Evolutionary conservation across 2,113 vertebrate genomes (phyloP), one percentile per base, ranked within the genome.

Genomic region (Coturnix japonica): DNA sequence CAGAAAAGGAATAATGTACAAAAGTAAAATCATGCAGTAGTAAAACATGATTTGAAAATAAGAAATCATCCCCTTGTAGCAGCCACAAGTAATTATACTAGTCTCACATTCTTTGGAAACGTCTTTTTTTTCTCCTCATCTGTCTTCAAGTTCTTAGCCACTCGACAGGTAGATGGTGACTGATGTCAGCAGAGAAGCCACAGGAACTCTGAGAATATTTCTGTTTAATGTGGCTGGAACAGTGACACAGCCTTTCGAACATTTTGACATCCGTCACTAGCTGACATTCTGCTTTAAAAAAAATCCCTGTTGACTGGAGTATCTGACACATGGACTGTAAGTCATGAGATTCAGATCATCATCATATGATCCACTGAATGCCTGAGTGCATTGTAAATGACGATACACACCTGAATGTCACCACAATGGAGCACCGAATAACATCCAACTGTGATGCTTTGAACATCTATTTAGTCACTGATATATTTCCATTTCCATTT

Each of bases 241-340:
- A 86, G 35, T 87, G 89, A 64, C 92, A 92, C 26, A 72, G 46
- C 75, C 90, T 85, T 96, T 94, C 73, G 89, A 92, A 65, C 28
- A 86, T 44, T 93, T 67, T 96, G 91, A 96, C 94, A 94, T 91
- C 85, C 37, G 33, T 95, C 84, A 85, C 51, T 77, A 90, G 54
- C 72, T 96, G 92, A 93, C 85, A 92, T 85, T 78, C 56, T 31
- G 31, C 84, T 92, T 61, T 21, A 47, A 47, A 49, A 46, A 90
- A 94, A 88, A 67, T 57, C 66, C 30, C 49, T 25, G 6, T 39
- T 2, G 4, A 31, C 79, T 79, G 61, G 22, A 70, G 70, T 63
- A 91, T 66, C 75, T 95, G 91, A 96, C 73, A 95, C 64, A 86
- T 46, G 44, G 86, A 54, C n/a, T 88, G 71, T 86, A 87, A 86